These are phyloP conservation scores for Xerus rutilus DNA, from an alignment of 2,797 vertebrate genomes.

Conservation along the genomic window DNA sequence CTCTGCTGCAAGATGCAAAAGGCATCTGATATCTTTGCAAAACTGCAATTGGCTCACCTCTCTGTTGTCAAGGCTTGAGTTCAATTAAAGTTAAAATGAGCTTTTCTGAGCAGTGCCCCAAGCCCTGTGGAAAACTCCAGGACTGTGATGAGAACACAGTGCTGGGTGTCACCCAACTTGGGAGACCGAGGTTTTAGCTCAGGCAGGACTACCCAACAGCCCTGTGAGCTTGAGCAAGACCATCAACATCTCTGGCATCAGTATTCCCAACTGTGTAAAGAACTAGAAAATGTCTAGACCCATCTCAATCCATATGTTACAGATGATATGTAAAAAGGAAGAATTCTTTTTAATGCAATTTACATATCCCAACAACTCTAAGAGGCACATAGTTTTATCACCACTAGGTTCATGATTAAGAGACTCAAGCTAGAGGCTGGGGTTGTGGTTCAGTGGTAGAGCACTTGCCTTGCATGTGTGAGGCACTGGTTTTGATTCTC, in stretches of 20 bases:
- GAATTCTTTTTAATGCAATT: not conserved
- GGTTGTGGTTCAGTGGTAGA: too few species aligned
- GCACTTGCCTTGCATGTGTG: too few species aligned
- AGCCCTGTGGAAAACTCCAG: not conserved
- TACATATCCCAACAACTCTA: not conserved
- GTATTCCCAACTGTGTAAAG: not conserved
- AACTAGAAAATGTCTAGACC: not conserved
- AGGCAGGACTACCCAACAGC: not conserved
- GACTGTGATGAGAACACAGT: not conserved
- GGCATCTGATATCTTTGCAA: not conserved
- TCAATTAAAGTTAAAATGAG: constrained; percentile 53
- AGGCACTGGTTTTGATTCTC: too few species aligned
- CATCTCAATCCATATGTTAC: not conserved
- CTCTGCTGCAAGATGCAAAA: constrained; percentile 42
- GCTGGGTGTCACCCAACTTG: not conserved
- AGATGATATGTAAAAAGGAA: not conserved
- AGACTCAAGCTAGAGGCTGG: not conserved
- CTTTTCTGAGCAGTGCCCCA: constrained; percentile 35
- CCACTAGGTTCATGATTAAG: not conserved
- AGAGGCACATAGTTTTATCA: not conserved
- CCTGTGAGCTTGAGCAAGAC: not conserved
- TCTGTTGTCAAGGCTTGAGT: not conserved
- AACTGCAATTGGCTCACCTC: constrained; percentile 57
- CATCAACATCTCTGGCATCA: not conserved
- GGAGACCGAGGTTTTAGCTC: not conserved